phyloP scores from a whole-genome alignment of 2,113 vertebrate species.

The Sus scrofa region T2T-Sscrofa CM000819.6:60238501-60239000 shows the following conservation, averaged over 20 bases:
- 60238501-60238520: not conserved
- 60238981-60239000: not conserved
- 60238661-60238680: not conserved
- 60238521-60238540: not conserved
- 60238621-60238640: not conserved
- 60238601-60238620: no score
- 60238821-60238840: no score
- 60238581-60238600: not conserved
- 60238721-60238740: constrained; percentile 58
- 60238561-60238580: constrained; percentile 7
- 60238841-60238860: no score
- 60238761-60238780: constrained; percentile 20
- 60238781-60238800: not conserved
- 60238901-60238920: no score
- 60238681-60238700: not conserved
- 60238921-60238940: no score
- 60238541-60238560: not conserved
- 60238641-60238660: not conserved
- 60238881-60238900: no score
- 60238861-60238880: no score
- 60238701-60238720: not conserved
- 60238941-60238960: no score
- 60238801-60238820: constrained; percentile 35
- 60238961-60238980: not conserved
- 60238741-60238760: not conserved